A percentile compares a stretch with the other conserved stretches of the same genome.
phyloP scores from a whole-genome alignment of 2,888 invertebrate genomes.

The Laspeyria flexula region DNA sequence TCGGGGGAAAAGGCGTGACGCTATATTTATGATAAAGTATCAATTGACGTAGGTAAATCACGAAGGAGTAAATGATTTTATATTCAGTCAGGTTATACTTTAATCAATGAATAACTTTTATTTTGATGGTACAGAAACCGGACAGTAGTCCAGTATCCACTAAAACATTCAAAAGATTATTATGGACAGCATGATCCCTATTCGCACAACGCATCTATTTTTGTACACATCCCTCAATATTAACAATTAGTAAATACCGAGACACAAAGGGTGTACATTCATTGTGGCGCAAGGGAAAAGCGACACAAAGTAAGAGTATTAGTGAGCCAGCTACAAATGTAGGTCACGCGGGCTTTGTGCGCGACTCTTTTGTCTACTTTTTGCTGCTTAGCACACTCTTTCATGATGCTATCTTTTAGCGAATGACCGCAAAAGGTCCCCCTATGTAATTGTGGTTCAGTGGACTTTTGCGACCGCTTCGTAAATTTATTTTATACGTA shows the following conservation, averaged over 20 bases:
- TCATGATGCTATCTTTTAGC: conserved; percentile 59
- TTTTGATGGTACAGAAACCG: too few species aligned
- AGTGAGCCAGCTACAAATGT: conserved; percentile 60
- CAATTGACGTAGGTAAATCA: too few species aligned
- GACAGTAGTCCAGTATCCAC: too few species aligned
- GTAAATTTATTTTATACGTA: neutral
- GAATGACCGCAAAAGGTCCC: conserved; percentile 57
- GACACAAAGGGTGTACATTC: conserved; percentile 43
- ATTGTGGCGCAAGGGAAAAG: conserved; percentile 50
- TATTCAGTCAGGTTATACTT: too few species aligned
- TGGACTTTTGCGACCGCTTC: conserved; percentile 32
- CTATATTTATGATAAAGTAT: too few species aligned
- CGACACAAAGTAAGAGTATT: conserved; percentile 72
- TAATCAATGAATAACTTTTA: too few species aligned
- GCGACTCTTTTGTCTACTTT: conserved; percentile 70
- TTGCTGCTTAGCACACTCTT: conserved; percentile 57
- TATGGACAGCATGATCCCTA: too few species aligned
- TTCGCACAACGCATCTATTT: conserved; percentile 7
- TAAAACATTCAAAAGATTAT: too few species aligned
- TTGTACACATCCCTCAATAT: conserved; percentile 26
- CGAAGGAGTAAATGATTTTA: too few species aligned
- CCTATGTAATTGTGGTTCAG: conserved; percentile 48
- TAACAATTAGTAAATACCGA: conserved; percentile 48
- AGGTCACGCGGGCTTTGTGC: conserved; percentile 74
- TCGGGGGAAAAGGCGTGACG: too few species aligned